Conservation (phyloP, 2,113 vertebrate species). For the Hepsetus odoe region DNA sequence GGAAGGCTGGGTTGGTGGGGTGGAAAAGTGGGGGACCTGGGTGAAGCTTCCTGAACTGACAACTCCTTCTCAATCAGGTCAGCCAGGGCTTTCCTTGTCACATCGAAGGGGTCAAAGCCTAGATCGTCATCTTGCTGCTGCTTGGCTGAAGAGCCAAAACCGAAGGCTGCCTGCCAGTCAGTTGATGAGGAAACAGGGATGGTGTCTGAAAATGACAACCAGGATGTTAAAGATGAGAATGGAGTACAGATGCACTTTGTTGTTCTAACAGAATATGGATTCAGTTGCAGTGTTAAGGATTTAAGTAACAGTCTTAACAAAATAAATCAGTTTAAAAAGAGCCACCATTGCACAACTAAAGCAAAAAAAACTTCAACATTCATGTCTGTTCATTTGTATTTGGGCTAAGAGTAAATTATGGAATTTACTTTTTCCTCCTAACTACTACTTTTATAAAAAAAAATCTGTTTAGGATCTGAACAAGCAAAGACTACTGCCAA, state of each 20-base stretch:
- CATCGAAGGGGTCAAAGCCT: constrained; percentile 98
- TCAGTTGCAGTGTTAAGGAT: not conserved
- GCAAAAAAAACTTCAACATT: too few species aligned
- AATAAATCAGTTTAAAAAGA: too few species aligned
- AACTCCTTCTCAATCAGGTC: constrained; percentile 99
- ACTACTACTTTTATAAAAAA: too few species aligned
- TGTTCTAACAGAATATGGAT: not conserved
- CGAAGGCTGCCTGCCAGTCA: constrained; percentile 99
- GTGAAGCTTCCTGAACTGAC: constrained; percentile 89
- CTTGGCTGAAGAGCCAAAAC: constrained; percentile 93
- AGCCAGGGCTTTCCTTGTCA: constrained; percentile 97
- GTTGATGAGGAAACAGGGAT: constrained; percentile 98
- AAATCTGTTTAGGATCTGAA: too few species aligned
- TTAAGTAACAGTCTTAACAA: not conserved
- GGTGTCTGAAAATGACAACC: constrained; percentile 80
- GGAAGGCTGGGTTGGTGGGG: constrained; percentile 77
- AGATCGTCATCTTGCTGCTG: constrained; percentile 95
- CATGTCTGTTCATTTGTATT: too few species aligned
- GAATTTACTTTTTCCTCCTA: not conserved
- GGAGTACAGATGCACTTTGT: not conserved
- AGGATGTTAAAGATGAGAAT: not conserved
- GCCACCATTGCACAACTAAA: too few species aligned
- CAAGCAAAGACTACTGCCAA: not conserved
- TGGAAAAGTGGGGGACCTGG: constrained; percentile 61
- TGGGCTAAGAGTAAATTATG: not conserved